A percentile compares a stretch with the other conserved stretches of the same genome.
Evolutionary conservation across 2,113 vertebrate genomes (phyloP).

Genomic region (Orientallactaga bullata): DNA sequence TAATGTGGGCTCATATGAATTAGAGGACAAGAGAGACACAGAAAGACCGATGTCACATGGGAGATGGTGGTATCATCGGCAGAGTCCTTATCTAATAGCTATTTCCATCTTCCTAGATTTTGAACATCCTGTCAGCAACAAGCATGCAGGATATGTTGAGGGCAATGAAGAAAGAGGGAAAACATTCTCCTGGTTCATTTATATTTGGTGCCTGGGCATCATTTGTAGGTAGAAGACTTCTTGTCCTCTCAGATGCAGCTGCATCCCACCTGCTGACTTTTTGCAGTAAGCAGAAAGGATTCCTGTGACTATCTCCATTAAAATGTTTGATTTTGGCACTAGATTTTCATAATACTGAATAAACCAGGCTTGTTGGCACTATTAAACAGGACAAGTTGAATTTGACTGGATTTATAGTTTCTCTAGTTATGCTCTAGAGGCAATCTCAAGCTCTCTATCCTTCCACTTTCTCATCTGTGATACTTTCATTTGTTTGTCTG

Average conservation of each 20-base stretch:
- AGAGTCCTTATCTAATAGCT: background rate
- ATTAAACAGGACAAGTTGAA: background rate
- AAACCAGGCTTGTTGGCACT: background rate
- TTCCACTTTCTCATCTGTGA: background rate
- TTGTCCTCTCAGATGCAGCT: background rate
- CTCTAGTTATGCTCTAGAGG: background rate
- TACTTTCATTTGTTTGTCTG: background rate
- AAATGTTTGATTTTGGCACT: background rate
- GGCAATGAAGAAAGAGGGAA: background rate
- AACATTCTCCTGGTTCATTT: constrained; percentile 25
- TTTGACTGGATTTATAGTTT: background rate
- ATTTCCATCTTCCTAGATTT: background rate
- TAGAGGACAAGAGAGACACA: background rate
- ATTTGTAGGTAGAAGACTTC: background rate
- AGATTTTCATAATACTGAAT: background rate
- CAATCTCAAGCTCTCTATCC: background rate
- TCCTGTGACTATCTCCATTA: background rate
- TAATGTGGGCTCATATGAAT: background rate
- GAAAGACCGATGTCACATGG: background rate
- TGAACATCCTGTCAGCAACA: background rate
- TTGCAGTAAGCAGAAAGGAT: background rate
- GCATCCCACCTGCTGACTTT: background rate
- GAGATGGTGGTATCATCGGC: background rate
- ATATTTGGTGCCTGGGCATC: background rate
- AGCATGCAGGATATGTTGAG: background rate